phyloP scores from a whole-genome alignment of 2,113 vertebrate species.

The Sebastes fasciatus region DNA sequence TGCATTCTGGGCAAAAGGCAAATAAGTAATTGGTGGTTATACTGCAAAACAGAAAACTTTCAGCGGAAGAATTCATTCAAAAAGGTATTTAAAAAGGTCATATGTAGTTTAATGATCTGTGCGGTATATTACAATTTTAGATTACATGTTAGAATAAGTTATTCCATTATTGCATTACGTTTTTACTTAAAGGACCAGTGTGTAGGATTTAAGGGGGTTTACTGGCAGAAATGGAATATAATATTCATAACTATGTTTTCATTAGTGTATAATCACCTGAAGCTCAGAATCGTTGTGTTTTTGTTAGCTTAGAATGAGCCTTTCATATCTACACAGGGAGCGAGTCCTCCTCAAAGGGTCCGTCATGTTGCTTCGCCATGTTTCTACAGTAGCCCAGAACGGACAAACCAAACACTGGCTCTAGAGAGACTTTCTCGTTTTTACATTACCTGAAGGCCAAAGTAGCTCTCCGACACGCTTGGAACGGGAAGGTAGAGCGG shows the following conservation, averaged over 20 bases:
- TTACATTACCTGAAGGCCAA: not conserved
- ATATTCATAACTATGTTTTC: not conserved
- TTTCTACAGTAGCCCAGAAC: not conserved
- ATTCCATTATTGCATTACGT: not conserved
- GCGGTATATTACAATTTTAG: not conserved
- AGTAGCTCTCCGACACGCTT: not conserved
- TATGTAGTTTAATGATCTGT: not conserved
- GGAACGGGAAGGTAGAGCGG: not conserved
- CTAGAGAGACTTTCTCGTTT: not conserved
- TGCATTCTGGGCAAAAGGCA: not conserved
- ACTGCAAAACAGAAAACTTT: not conserved
- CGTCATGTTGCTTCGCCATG: not conserved
- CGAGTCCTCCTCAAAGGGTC: not conserved
- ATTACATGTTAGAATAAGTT: not conserved
- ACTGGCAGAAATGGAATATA: not conserved
- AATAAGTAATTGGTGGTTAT: not conserved
- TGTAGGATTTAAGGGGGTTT: not conserved
- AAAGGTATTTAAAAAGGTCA: not conserved
- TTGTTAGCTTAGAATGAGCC: not conserved
- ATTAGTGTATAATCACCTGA: not conserved
- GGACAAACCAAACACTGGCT: not conserved
- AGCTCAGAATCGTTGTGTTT: not conserved
- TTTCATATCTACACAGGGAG: not conserved
- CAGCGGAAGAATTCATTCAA: not conserved
- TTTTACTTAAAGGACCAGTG: not conserved